phyloP scores from a whole-genome alignment of 2,888 invertebrate species.

The Tiliacea citrago region DNA sequence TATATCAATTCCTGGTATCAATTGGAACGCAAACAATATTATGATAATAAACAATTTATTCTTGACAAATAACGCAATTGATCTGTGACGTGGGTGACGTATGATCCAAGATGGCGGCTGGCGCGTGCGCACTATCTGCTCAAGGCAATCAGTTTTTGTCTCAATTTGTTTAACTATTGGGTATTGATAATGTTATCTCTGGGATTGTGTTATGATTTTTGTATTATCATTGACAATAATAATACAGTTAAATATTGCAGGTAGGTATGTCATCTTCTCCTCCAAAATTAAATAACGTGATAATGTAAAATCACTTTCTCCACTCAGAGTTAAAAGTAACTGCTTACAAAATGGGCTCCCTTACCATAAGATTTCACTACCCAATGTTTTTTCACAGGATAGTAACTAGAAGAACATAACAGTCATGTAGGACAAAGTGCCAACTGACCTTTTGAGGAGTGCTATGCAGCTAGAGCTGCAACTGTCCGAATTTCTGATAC shows the following conservation, averaged over 20 bases:
- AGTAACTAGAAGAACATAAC: too few species aligned
- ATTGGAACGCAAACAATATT: constrained; percentile 32
- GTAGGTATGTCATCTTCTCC: neutral
- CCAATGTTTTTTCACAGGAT: neutral
- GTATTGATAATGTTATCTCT: constrained; percentile 26
- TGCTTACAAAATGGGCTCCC: neutral
- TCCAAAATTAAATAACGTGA: neutral
- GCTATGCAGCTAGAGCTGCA: too few species aligned
- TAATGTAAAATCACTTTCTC: neutral
- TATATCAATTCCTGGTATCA: constrained; percentile 33
- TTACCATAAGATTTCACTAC: neutral
- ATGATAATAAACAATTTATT: constrained; percentile 18
- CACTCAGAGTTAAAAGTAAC: neutral
- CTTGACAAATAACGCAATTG: constrained; percentile 47
- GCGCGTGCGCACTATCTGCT: constrained; percentile 59
- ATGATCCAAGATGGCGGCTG: constrained; percentile 32
- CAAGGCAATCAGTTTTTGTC: constrained; percentile 55
- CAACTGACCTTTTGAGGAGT: neutral
- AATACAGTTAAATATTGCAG: neutral
- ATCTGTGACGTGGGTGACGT: constrained; percentile 42
- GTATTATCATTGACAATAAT: constrained; percentile 6
- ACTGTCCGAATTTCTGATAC: neutral
- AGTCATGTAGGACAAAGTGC: neutral
- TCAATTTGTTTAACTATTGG: constrained; percentile 19
- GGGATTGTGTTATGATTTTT: constrained; percentile 32